A percentile compares a stretch with the other conserved stretches of the same genome.
Conservation (phyloP, 2,888 invertebrate genomes). For the Stenchaetothrips biformis region DNA sequence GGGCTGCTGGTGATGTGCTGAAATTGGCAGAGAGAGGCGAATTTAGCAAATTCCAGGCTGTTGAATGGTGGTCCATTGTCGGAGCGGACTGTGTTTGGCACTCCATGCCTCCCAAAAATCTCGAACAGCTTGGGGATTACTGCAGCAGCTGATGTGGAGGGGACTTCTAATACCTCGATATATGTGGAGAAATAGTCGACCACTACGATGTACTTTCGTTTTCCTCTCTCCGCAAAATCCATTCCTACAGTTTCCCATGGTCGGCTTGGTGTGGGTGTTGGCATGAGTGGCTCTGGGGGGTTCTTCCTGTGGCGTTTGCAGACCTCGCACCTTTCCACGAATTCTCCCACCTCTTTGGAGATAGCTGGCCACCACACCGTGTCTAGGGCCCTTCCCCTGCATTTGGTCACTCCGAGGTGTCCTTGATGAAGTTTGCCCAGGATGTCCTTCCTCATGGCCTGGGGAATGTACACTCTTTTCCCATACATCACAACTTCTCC, state of each 20-base stretch:
- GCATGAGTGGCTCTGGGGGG: constrained; percentile 22
- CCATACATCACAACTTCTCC: background rate
- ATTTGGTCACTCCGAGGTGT: constrained; percentile 31
- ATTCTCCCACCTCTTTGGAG: background rate
- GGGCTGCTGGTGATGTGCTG: constrained; percentile 32
- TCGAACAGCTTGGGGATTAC: background rate
- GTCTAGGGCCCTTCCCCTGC: constrained; percentile 26
- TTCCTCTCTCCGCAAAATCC: background rate
- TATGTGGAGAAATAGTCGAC: background rate
- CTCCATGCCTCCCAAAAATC: constrained; percentile 28
- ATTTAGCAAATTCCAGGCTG: constrained; percentile 17
- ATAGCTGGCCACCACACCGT: constrained; percentile 29
- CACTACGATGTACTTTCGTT: background rate
- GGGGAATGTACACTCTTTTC: constrained; percentile 2
- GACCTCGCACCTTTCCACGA: background rate
- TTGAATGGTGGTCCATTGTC: constrained; percentile 30
- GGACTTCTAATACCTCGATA: background rate
- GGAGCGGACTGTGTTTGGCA: constrained; percentile 27
- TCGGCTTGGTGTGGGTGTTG: constrained; percentile 2
- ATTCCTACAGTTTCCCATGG: constrained; percentile 28
- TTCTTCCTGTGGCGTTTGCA: background rate
- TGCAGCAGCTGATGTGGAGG: background rate
- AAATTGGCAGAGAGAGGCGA: constrained; percentile 26
- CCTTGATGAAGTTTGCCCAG: constrained; percentile 30
- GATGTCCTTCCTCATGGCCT: background rate